Percentiles rank a stretch among this genome's conserved stretches.
These are phyloP conservation scores for Sphyrna mokarran DNA, from an alignment of 2,113 vertebrate species.

Conservation along the genomic window DNA sequence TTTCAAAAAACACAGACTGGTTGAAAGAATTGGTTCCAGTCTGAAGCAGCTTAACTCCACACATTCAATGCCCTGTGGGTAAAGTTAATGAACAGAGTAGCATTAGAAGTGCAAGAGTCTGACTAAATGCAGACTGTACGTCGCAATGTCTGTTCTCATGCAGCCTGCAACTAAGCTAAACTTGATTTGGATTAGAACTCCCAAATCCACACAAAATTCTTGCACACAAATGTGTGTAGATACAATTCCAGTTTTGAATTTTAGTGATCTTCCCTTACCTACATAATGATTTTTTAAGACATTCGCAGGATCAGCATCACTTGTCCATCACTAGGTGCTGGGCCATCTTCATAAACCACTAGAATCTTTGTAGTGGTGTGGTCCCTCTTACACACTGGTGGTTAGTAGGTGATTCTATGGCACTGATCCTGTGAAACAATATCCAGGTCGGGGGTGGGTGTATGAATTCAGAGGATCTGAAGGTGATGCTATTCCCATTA, in stretches of 20 bases:
- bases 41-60: not conserved
- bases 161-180: not conserved
- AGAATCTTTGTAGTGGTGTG: not conserved
- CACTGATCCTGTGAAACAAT: not conserved
- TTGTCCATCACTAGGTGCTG: not conserved
- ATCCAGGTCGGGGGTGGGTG: not conserved
- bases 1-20: not conserved
- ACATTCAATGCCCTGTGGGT: not conserved
- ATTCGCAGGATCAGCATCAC: not conserved
- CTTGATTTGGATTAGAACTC: not conserved
- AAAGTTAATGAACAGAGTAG: not conserved
- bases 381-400: not conserved
- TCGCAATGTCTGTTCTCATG: not conserved
- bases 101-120: not conserved
- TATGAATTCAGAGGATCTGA: not conserved
- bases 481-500: not conserved
- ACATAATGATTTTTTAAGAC: not conserved
- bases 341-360: not conserved
- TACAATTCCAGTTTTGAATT: not conserved
- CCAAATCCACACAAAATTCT: not conserved
- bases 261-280: not conserved
- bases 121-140: not conserved
- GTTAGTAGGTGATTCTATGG: not conserved
- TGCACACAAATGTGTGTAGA: not conserved
- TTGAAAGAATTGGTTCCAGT: not conserved